Evolutionary conservation across 1,140 invertebrate genomes (phyloP), one percentile per base, ranked within the genome.

Genomic region (Pachypsylla venusta): DNA sequence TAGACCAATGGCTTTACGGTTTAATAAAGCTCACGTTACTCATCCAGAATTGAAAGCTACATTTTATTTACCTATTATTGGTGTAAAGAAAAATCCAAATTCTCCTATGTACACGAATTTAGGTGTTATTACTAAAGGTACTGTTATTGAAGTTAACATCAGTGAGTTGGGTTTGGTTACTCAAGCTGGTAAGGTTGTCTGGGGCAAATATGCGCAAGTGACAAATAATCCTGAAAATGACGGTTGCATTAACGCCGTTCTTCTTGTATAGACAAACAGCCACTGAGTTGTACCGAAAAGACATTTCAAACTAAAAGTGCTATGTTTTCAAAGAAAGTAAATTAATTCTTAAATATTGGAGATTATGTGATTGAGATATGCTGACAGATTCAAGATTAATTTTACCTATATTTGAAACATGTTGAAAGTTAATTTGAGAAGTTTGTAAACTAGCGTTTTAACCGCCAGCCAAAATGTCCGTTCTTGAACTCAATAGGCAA

Each of bases 221-320:
- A 98, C 95, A 0, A 99, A 99, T 72, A 94, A 98, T 76, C 97
- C 97, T 5, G 97, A 99, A 73, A 99, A 99, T 77, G 97, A 99
- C 82, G 97, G 97, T 25, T 98, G 95, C 71, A 97, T 99, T 53
- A 99, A 99, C 83, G 94, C 95, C 71, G 89, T 99, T 60, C 76
- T 99, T 53, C 78, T 99, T 68, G 89, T 98, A 64, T 99, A 84
- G n/a, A n/a, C n/a, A n/a, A n/a, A n/a, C n/a, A n/a, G n/a, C n/a
- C n/a, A n/a, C n/a, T n/a, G n/a, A n/a, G n/a, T n/a, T n/a, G n/a
- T n/a, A n/a, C n/a, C n/a, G n/a, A n/a, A n/a, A n/a, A n/a, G n/a
- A n/a, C n/a, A n/a, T n/a, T n/a, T n/a, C n/a, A n/a, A n/a, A n/a
- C n/a, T n/a, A n/a, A n/a, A n/a, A n/a, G n/a, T n/a, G n/a, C n/a